These are phyloP conservation scores for Peromyscus aztecus DNA, from an alignment of 2,797 vertebrate species.

Conservation along the genomic window DNA sequence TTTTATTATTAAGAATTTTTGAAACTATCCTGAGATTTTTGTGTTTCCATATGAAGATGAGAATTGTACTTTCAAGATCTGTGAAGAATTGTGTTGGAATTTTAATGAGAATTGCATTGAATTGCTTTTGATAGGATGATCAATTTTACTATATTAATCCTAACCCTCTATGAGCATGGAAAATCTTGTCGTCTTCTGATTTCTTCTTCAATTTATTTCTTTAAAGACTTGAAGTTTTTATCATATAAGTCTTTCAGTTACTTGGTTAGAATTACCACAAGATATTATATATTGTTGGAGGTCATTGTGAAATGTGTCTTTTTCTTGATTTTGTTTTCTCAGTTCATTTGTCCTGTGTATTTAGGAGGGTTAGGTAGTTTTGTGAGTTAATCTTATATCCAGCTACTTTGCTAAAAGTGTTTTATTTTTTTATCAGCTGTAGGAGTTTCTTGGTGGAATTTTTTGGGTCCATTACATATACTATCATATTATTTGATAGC, in stretches of 20 bases:
- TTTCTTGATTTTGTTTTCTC: background rate
- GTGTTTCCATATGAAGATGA: background rate
- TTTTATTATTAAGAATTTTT: background rate
- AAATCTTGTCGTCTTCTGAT: background rate
- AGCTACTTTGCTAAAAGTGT: background rate
- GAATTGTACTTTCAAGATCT: background rate
- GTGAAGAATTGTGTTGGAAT: background rate
- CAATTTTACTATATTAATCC: background rate
- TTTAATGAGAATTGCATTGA: background rate
- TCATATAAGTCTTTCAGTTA: background rate
- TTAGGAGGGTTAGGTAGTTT: background rate
- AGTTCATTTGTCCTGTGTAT: background rate
- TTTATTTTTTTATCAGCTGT: background rate
- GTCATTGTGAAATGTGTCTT: background rate
- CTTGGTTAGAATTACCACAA: background rate
- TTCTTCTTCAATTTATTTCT: background rate
- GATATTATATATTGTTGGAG: background rate
- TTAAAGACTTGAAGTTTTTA: background rate
- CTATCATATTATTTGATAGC: background rate
- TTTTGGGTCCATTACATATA: background rate
- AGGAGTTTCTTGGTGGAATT: background rate
- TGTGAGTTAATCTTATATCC: background rate
- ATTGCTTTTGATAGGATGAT: background rate
- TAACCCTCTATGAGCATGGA: too few relatives aligned
- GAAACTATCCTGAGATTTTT: background rate